phyloP scores from a whole-genome alignment of 2,113 vertebrate genomes.

The Austrofundulus limnaeus region DNA sequence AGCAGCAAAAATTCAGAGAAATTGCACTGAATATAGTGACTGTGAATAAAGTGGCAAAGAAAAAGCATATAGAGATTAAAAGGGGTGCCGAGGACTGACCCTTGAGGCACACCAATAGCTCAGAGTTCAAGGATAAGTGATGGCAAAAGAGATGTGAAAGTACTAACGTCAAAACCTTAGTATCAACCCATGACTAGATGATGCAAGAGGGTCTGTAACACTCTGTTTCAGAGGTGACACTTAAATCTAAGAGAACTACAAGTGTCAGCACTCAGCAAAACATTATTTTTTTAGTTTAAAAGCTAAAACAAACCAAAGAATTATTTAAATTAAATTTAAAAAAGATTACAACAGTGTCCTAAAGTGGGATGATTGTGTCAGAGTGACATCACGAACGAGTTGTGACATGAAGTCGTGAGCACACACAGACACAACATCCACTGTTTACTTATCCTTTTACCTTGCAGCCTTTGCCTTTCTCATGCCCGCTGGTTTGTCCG shows the following conservation, averaged over 20 bases:
- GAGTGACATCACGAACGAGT: not conserved
- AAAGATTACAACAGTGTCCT: not conserved
- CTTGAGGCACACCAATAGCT: not conserved
- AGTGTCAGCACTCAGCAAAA: no score
- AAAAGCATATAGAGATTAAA: not conserved
- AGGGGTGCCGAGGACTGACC: not conserved
- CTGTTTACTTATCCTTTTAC: constrained; percentile 67
- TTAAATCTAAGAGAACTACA: no score
- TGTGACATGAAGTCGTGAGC: not conserved
- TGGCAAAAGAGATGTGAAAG: not conserved
- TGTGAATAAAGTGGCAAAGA: not conserved
- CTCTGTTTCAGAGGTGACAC: no score
- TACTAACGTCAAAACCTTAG: no score
- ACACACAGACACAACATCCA: not conserved
- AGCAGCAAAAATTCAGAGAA: no score
- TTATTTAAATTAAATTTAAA: no score
- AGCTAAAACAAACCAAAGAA: no score
- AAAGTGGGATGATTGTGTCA: not conserved
- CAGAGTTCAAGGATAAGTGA: not conserved
- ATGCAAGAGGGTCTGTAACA: no score
- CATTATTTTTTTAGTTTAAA: not conserved
- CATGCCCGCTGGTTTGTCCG: constrained; percentile 69
- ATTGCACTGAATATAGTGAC: no score
- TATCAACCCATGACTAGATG: no score
- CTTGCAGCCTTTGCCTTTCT: constrained; percentile 84